Evolutionary conservation across 2,113 vertebrate genomes (phyloP), one percentile per base, ranked within the genome.

Genomic region (Thinocorus orbignyianus): DNA sequence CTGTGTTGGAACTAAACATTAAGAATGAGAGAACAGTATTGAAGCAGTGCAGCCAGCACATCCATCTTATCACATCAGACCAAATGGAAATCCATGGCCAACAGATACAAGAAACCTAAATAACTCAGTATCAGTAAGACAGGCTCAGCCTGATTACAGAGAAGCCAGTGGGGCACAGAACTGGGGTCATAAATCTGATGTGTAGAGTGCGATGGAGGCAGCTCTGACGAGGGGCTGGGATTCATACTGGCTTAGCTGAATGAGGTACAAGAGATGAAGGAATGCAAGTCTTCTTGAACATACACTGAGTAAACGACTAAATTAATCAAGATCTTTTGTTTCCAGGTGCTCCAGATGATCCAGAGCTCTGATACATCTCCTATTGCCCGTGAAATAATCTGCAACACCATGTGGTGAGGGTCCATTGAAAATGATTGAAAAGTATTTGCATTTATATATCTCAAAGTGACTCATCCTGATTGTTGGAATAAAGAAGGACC

Each of bases 31-130:
- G 44, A 49, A 77, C 15, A 78, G 42, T 46, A 89, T 20, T 2
- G 44, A 92, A 87, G 37, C 9, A 85, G 37, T 4, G 2, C 25
- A 55, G 66, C 48, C 22, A 61, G 60, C 31, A n/a, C 64, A 95
- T 88, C 26, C 55, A 65, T 95, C 62, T 95, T 90, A 37, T 24
- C 49, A 80, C 19, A 60, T 73, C 80, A 80, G 49, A 55, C 24
- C 19, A 39, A 92, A 86, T 46, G 78, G 88, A 92, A 97, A 96
- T 85, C 89, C 77, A 85, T 79, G 48, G 35, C 37, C 22, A 44
- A 55, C 35, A 62, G 15, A 86, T 39, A 74, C 19, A 48, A 72
- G 55, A 57, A 76, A 17, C 11, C 72, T 78, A 79, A 94, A 92
- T 84, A 83, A 28, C 49, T 92, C 0, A 0, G 24, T 60, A 39